Percentiles rank a stretch among this genome's conserved stretches.
These are phyloP conservation scores for Prenolepis imparis DNA, from an alignment of 2,888 invertebrate genomes.

Conservation along the genomic window DNA sequence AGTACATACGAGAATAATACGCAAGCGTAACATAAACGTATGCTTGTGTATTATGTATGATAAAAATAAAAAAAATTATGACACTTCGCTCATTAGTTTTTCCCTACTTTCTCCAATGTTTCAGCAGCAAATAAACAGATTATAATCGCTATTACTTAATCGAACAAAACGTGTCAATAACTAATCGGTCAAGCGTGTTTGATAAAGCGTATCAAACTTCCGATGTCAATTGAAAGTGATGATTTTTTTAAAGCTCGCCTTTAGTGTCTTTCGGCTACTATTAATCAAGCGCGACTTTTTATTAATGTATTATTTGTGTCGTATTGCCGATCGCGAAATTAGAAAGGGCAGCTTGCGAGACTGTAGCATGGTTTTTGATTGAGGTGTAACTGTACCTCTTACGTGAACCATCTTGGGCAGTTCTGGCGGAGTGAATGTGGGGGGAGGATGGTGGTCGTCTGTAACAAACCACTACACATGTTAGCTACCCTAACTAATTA, in stretches of 20 bases:
- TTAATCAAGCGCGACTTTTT: slow-evolving; percentile 58
- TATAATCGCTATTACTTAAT: slow-evolving; percentile 4
- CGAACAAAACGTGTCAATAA: slow-evolving; percentile 25
- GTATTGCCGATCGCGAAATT: slow-evolving; percentile 66
- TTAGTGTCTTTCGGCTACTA: slow-evolving; percentile 41
- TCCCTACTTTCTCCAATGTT: slow-evolving; percentile 61
- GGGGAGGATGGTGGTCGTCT: slow-evolving; percentile 99
- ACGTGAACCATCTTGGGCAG: slow-evolving; percentile 99
- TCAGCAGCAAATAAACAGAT: slow-evolving; percentile 31
- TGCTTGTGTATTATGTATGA: not conserved
- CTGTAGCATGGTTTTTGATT: slow-evolving; percentile 83
- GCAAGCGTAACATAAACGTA: not conserved
- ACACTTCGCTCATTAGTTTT: not conserved
- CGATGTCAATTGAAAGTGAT: slow-evolving; percentile 52
- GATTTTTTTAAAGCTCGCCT: slow-evolving; percentile 54
- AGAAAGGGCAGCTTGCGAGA: slow-evolving; percentile 83
- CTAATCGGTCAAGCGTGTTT: slow-evolving; percentile 37
- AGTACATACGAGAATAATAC: slow-evolving; percentile 15
- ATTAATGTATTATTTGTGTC: slow-evolving; percentile 55
- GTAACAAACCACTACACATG: slow-evolving; percentile 89
- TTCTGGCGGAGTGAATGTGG: slow-evolving; percentile 99
- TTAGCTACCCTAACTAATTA: slow-evolving; percentile 85
- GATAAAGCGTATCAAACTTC: slow-evolving; percentile 36
- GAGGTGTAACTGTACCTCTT: slow-evolving; percentile 91
- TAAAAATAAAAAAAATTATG: not conserved